Base-by-base conservation (phyloP, 2,113 vertebrate genomes). In the Amphiprion ocellaris region DNA sequence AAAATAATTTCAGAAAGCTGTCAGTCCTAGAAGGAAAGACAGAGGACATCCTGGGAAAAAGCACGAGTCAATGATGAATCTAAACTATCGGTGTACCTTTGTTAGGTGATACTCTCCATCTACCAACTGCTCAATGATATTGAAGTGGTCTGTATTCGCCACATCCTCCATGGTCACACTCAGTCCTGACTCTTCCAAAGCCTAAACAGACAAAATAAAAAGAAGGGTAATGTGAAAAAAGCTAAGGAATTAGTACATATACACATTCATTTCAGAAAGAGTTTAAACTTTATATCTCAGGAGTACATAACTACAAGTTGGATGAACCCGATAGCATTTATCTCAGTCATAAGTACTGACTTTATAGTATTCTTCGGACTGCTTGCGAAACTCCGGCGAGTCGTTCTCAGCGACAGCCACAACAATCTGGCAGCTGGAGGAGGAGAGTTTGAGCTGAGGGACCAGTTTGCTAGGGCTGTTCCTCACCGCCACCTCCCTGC, bases 321-420 rank as follows among this genome's bases (percentile, higher is more conserved):
- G 33, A 37, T 10, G 8, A 37, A 37, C 33, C 33, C 8, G 9
- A 37, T 8, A 33, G 7, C 30, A 33, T 33, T 33, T 33, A 33
- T 37, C 33, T 15, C 41, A 44, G 2, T 44, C 14, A 28, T n/a
- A 46, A 5, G 23, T 52, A 81, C 72, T 52, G 69, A 98, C 98
- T 95, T 97, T 94, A 69, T 91, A 91, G 44, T 97, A 97, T 44
- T 96, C 95, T 74, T 89, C 88, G 0, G 98, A 97, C 71, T 99
- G 98, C 23, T 93, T 93, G 33, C 88, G 94, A 62, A 98, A 99
- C 82, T 98, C 97, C 0, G 96, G 95, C 14, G 97, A 96, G 87
- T 99, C 98, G 0, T 98, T 88, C 68, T 99, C 94, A 15, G 96
- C 98, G 62, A 98, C 83, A 0, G 92, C 91, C 24, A 99, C 81